Conservation (phyloP, 2,888 invertebrate genomes). For the Gymnoscelis rufifasciata region DNA sequence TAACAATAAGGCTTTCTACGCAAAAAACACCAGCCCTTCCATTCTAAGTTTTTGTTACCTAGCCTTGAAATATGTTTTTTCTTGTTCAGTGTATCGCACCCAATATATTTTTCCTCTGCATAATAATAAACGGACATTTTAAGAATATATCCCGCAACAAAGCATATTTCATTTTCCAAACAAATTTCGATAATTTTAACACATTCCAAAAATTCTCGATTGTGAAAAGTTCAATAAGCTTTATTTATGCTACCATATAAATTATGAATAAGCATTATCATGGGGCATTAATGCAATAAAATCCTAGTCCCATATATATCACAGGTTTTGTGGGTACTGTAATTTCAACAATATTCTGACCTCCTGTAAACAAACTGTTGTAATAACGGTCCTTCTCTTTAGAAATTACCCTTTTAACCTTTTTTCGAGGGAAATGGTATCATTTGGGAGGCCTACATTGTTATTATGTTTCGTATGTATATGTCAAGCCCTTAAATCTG, state of each 20-base stretch:
- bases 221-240: too few species aligned
- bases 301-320: neutral
- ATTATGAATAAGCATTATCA: neutral
- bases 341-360: slow-evolving; percentile 42
- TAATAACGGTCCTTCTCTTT: slow-evolving; percentile 47
- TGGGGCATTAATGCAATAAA: neutral
- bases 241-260: neutral
- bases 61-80: neutral
- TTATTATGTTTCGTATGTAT: slow-evolving; percentile 46
- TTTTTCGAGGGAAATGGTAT: slow-evolving; percentile 49
- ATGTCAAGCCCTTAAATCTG: slow-evolving; percentile 34
- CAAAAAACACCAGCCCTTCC: neutral
- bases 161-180: too few species aligned
- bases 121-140: too few species aligned
- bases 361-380: slow-evolving; percentile 42
- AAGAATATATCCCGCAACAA: too few species aligned
- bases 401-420: slow-evolving; percentile 49
- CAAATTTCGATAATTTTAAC: too few species aligned
- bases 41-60: neutral
- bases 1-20: slow-evolving; percentile 1
- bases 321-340: slow-evolving; percentile 28
- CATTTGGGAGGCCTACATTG: slow-evolving; percentile 49
- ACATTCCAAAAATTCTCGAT: too few species aligned
- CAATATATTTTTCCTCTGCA: too few species aligned
- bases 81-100: too few species aligned